These are phyloP conservation scores for Lethenteron reissneri DNA, from an alignment of 2,113 vertebrate genomes.

Conservation along the genomic window DNA sequence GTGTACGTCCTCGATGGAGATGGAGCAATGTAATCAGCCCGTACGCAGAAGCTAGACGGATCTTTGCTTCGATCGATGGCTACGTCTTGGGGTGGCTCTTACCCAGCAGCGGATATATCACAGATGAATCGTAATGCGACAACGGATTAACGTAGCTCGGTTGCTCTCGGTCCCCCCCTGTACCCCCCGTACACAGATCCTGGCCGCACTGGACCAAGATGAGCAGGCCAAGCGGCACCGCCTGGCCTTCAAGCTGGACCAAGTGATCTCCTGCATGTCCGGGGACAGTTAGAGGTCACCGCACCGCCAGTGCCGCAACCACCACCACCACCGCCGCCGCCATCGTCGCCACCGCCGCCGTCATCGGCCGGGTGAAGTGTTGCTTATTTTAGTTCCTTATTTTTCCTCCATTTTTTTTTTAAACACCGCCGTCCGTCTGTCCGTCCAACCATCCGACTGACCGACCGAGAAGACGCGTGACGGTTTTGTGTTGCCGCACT, in stretches of 20 bases:
- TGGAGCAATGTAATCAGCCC: background rate
- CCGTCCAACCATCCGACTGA: too few species aligned
- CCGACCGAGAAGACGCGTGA: too few species aligned
- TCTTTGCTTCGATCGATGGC: background rate
- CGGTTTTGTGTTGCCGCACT: too few species aligned
- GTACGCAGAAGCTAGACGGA: background rate
- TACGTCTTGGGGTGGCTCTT: background rate
- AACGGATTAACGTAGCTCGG: background rate
- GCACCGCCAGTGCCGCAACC: background rate
- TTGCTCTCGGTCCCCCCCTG: background rate
- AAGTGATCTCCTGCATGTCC: conserved; percentile 79
- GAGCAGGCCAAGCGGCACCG: conserved; percentile 75
- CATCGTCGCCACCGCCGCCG: background rate
- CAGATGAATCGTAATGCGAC: background rate
- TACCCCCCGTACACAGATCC: conserved; percentile 33
- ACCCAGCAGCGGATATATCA: background rate
- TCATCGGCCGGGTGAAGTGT: background rate
- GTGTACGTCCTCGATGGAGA: background rate
- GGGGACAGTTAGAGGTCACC: conserved; percentile 50
- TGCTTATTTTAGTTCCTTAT: background rate
- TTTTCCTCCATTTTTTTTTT: background rate
- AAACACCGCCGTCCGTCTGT: too few species aligned
- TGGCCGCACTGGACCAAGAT: conserved; percentile 62
- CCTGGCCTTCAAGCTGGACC: conserved; percentile 79
- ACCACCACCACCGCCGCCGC: background rate